Percentiles rank a stretch among this genome's conserved stretches.
These are phyloP conservation scores for Macropodus opercularis DNA, from an alignment of 2,797 vertebrate species.

Conservation along the genomic window DNA sequence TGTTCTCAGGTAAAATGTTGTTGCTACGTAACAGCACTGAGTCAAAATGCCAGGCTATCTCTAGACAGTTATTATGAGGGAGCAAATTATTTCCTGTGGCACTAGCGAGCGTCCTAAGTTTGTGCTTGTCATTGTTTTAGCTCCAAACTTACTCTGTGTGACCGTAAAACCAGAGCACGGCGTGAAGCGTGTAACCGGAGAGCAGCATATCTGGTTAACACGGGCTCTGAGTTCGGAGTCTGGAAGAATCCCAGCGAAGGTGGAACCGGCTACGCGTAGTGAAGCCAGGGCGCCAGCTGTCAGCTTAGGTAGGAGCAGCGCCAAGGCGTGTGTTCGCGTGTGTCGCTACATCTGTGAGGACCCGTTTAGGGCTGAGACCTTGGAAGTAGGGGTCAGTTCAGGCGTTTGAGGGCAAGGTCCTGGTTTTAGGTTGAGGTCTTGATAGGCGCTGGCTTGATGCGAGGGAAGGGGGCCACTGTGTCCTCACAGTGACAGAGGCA, in stretches of 20 bases:
- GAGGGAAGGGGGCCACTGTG: background rate
- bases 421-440: background rate
- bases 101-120: slow-evolving; percentile 34
- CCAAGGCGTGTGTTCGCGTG: slow-evolving; percentile 38
- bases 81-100: slow-evolving; percentile 26
- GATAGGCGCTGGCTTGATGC: background rate
- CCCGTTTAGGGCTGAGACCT: too few species aligned
- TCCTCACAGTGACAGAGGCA: background rate
- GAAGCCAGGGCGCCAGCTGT: slow-evolving; percentile 71
- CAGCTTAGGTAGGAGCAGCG: slow-evolving; percentile 61
- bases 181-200: slow-evolving; percentile 65
- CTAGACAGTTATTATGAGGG: slow-evolving; percentile 33
- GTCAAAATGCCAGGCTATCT: slow-evolving; percentile 48
- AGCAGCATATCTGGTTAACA: slow-evolving; percentile 63
- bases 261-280: slow-evolving; percentile 51
- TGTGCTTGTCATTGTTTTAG: slow-evolving; percentile 21
- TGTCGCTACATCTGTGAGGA: slow-evolving; percentile 4
- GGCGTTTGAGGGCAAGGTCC: background rate
- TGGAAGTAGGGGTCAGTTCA: too few species aligned
- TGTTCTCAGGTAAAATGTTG: slow-evolving; percentile 33
- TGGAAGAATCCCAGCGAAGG: slow-evolving; percentile 66
- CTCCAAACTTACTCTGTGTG: slow-evolving; percentile 34
- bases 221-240: slow-evolving; percentile 35
- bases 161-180: slow-evolving; percentile 38
- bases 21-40: slow-evolving; percentile 57